Conservation (phyloP, 2,888 invertebrate species). For the Eristalis pertinax region DNA sequence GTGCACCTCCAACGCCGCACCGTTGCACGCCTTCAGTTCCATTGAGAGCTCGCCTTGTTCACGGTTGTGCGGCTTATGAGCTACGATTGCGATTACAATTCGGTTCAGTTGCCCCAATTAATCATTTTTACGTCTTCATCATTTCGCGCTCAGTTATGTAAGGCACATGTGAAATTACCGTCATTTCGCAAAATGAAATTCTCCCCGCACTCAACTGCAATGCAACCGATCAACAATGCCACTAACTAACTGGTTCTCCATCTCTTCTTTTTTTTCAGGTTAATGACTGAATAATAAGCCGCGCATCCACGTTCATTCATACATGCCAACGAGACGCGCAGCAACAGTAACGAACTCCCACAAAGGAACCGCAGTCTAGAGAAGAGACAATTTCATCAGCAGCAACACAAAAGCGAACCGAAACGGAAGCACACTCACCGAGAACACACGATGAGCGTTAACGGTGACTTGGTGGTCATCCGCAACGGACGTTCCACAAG, state of each 20-base stretch:
- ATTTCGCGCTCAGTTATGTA: conserved; percentile 29
- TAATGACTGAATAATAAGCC: conserved; percentile 65
- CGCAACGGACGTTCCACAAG: conserved; percentile 78
- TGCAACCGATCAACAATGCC: conserved; percentile 10
- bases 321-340: conserved; percentile 34
- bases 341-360: conserved; percentile 33
- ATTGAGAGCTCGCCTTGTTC: conserved; percentile 8
- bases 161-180: conserved; percentile 29
- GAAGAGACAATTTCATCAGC: conserved; percentile 31
- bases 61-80: conserved; percentile 16
- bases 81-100: conserved; percentile 50
- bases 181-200: conserved; percentile 24
- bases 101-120: conserved; percentile 31
- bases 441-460: conserved; percentile 73
- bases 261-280: conserved; percentile 40
- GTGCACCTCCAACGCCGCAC: conserved; percentile 45
- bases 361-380: conserved; percentile 39
- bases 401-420: neutral
- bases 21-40: conserved; percentile 3
- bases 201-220: neutral
- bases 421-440: conserved; percentile 1
- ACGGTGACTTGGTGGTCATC: conserved; percentile 74
- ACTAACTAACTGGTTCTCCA: conserved; percentile 21
- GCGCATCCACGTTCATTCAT: conserved; percentile 43
- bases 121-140: conserved; percentile 20